These are phyloP conservation scores for Paradisaea rubra DNA, from an alignment of 2,113 vertebrate species.

Conservation along the genomic window DNA sequence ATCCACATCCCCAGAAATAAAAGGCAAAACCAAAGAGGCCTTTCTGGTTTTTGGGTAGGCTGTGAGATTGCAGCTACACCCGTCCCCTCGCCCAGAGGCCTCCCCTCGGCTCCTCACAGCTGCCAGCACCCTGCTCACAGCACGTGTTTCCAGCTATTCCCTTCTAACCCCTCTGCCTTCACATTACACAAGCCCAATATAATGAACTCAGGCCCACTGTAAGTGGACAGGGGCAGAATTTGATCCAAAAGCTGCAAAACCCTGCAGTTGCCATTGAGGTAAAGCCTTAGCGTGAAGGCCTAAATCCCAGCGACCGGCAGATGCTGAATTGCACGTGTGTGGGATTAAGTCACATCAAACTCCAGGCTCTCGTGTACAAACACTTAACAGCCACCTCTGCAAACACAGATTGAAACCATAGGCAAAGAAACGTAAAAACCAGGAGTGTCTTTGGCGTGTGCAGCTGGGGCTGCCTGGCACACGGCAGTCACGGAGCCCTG, in stretches of 20 bases:
- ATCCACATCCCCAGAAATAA: background rate
- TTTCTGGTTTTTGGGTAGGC: background rate
- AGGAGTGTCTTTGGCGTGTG: fast-evolving
- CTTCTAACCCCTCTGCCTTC: background rate
- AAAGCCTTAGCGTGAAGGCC: background rate
- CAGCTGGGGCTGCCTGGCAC: background rate
- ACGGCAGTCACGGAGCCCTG: fast-evolving
- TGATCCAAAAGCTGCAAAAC: background rate
- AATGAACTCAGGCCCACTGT: background rate
- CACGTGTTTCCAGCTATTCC: background rate
- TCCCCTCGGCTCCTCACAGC: background rate
- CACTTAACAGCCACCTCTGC: background rate
- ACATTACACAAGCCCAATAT: fast-evolving
- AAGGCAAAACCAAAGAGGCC: background rate
- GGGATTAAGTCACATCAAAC: background rate
- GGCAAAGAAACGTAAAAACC: background rate
- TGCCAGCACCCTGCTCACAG: background rate
- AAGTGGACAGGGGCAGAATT: background rate
- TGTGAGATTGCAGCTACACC: background rate
- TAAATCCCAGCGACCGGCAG: background rate
- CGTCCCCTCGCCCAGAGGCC: too few relatives aligned
- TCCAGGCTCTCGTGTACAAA: background rate
- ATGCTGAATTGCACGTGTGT: background rate
- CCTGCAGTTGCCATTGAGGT: background rate
- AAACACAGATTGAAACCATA: background rate